Base-by-base conservation (phyloP, 35 echinoderm and acorn worm genomes). In the Hemicentrotus pulcherrimus region DNA sequence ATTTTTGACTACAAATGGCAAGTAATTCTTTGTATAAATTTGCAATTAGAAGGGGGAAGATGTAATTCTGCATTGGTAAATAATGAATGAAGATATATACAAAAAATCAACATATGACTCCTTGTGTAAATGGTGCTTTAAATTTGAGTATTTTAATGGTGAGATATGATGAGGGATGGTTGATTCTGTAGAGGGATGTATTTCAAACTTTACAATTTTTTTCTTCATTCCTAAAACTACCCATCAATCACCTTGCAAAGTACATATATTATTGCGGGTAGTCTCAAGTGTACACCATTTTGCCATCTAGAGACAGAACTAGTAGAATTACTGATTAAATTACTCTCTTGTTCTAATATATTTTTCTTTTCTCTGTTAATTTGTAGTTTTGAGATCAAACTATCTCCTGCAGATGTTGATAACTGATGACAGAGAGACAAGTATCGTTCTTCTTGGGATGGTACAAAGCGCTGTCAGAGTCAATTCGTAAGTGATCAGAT, bases 381-480 rank as follows among this genome's bases (percentile, higher is more conserved):
- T 90, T 91, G 58, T 61, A 99, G 98, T 99, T 46, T 94, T 99
- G 31, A 94, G 98, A 41, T 99, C 98, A 22, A 99, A 99, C 85
- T 99, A 99, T 91, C 94, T 99, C 47, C 95, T 99, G 19, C 98
- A 99, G 86, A 99, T 99, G 96, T 58, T 99, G 48, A 99, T 99
- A 22, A 99, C 98, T 48, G 98, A 99, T 96, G 98, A 99, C 95
- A 99, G 95, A 86, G 98, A 99, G 95, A 99, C 98, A 32, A 95
- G 91, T 32, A 97, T 99, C 46, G 94, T 94, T 48, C 88, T 99
- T 0, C 61, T 99, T 59, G 96, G 96, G 11, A 45, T 97, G 70
- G 92, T 99, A 32, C 98, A 99, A 91, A 97, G 95, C 95, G 95
- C 95, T 7, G 95, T 99, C 45, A 97, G 98, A 95, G 97, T 97